Percentiles rank a stretch among this genome's conserved stretches.
Evolutionary conservation across 2,797 vertebrate species (phyloP).

Genomic region (Bovichtus variegatus): DNA sequence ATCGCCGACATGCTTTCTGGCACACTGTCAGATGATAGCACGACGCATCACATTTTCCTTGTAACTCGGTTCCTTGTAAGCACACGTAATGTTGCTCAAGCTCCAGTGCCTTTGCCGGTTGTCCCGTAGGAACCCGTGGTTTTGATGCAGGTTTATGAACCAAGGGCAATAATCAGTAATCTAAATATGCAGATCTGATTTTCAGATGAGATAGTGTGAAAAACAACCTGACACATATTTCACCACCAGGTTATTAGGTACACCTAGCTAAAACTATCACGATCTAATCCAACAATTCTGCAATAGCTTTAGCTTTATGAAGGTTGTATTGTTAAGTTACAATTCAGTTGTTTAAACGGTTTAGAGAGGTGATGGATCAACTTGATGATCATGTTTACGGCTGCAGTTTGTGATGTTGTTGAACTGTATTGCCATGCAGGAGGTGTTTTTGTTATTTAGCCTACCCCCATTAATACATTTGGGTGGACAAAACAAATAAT

Average conservation of each 20-base stretch:
- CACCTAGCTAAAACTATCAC: no score
- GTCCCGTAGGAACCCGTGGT: not conserved
- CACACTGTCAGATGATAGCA: not conserved
- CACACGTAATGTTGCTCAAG: not conserved
- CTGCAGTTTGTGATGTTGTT: not conserved
- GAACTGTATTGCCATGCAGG: not conserved
- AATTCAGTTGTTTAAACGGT: not conserved
- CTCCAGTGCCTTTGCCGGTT: not conserved
- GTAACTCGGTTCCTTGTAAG: no score
- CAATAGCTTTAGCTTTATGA: not conserved
- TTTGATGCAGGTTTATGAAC: not conserved
- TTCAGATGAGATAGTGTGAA: not conserved
- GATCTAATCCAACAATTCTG: not conserved
- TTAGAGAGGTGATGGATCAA: not conserved
- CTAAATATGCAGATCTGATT: not conserved
- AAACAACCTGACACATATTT: not conserved
- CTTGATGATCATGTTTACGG: not conserved
- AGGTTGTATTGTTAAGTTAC: not conserved
- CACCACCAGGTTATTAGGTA: not conserved
- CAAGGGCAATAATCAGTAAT: not conserved
- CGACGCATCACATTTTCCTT: not conserved
- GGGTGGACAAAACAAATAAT: not conserved
- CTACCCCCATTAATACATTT: fast-evolving
- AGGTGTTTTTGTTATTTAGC: not conserved
- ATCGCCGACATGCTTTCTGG: not conserved